Base-by-base conservation (phyloP, 2,888 invertebrate species). In the Eutolmus rufibarbis region DNA sequence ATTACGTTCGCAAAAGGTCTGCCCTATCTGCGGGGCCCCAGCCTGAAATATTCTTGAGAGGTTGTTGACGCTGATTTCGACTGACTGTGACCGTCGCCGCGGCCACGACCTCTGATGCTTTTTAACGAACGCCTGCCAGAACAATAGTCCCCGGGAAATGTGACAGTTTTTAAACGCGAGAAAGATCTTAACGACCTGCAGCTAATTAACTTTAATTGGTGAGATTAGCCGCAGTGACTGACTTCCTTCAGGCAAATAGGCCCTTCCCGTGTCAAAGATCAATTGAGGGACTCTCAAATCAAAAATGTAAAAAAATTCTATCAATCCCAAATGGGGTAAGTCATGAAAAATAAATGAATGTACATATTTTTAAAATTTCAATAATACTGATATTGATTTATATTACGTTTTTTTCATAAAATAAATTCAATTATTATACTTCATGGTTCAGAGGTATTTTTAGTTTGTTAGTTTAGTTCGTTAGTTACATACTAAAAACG, bases 31-130 rank as follows among this genome's bases (percentile, higher is more conserved):
- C 43, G 31, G 57, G 51, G 31, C 37, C 37, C 5, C 82, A 46
- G 57, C n/a, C 57, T n/a, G 5, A 82, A 82, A 57, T 57, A 19
- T 37, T 82, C 66, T 66, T 66, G 28, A 66, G 66, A 66, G 66
- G 66, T 66, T 82, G 82, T 57, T 82, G 82, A 82, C 82, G 82
- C 37, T 82, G 82, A 82, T 82, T 82, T 82, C 57, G 16, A 34
- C 40, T 82, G 82, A 82, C 82, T 56, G 37, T 19, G 51, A 23
- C 12, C 23, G 23, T 66, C 9, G 43, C 28, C 66, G 66, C 28
- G 23, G 66, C 66, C 66, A 23, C 51, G 57, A 57, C 82, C 66
- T 40, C 66, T 66, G 31, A 82, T 57, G 23, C n/a, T 37, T 82
- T 81, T 82, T 57, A 82, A 57, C 34, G 37, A 57, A 82, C 3